Evolutionary conservation across 2,888 invertebrate genomes (phyloP).

Genomic region (Lumbricus terrestris): DNA sequence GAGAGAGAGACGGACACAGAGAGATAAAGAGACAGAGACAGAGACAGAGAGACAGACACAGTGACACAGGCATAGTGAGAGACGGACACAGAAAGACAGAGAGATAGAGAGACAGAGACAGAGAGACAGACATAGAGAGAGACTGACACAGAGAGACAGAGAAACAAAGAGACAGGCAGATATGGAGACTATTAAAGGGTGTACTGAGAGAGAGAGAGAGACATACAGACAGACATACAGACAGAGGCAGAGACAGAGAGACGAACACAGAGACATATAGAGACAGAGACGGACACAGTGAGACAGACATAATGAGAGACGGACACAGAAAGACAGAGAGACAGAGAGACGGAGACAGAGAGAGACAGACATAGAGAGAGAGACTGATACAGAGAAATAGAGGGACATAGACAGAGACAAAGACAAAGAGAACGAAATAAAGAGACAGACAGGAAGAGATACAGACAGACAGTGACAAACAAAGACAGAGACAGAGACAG

Average conservation of each 20-base stretch:
- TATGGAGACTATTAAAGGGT: too few species aligned
- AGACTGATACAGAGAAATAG: constrained; percentile 16
- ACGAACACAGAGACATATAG: too few species aligned
- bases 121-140: too few species aligned
- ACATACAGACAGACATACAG: too few species aligned
- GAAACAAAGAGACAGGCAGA: too few species aligned
- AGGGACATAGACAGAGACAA: background rate
- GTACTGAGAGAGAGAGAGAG: too few species aligned
- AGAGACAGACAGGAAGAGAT: too few species aligned
- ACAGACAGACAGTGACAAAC: background rate
- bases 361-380: too few species aligned
- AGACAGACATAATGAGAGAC: background rate
- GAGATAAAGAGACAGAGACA: background rate
- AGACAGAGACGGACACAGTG: too few species aligned
- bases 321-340: background rate
- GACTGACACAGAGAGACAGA: too few species aligned
- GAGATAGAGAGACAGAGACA: background rate
- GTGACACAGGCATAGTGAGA: background rate
- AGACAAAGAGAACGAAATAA: background rate
- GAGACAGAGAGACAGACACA: background rate
- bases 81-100: background rate
- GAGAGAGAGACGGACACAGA: background rate
- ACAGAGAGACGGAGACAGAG: background rate
- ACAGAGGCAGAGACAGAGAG: too few species aligned
- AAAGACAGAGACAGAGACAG: background rate